These are phyloP conservation scores for Hiodon alosoides DNA, from an alignment of 2,113 vertebrate species.

Conservation along the genomic window DNA sequence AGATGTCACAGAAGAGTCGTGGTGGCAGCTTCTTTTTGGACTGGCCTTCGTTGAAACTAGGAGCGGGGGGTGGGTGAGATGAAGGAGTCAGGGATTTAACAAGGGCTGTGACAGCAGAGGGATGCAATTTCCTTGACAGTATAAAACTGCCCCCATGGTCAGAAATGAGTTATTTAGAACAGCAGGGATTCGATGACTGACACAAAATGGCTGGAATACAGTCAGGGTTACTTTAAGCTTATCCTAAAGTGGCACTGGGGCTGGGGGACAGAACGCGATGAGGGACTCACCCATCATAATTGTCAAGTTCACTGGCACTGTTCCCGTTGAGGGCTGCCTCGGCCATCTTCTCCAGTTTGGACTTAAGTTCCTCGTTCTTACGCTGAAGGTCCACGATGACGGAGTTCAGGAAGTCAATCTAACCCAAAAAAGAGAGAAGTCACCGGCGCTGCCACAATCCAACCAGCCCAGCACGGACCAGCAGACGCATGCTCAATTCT, in stretches of 20 bases:
- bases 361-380: constrained; percentile 81
- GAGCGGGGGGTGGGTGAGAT: neutral
- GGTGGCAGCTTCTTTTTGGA: constrained; percentile 80
- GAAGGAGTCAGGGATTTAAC: neutral
- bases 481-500: too few relatives aligned
- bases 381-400: constrained; percentile 92
- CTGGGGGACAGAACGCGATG: neutral
- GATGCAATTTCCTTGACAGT: too few relatives aligned
- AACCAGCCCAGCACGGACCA: neutral
- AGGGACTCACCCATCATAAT: constrained; percentile 69
- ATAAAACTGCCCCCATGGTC: neutral
- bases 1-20: constrained; percentile 95
- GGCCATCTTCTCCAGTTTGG: constrained; percentile 85
- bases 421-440: constrained; percentile 15
- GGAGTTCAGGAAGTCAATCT: constrained; percentile 96
- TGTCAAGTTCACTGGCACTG: constrained; percentile 71
- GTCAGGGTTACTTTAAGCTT: neutral
- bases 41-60: constrained; percentile 53
- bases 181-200: neutral
- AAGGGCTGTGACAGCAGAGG: too few relatives aligned
- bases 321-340: constrained; percentile 91
- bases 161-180: neutral
- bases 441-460: neutral
- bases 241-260: too few relatives aligned
- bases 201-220: neutral